Base-by-base conservation (phyloP, 2,888 invertebrate species). In the Dorcus hopei region DNA sequence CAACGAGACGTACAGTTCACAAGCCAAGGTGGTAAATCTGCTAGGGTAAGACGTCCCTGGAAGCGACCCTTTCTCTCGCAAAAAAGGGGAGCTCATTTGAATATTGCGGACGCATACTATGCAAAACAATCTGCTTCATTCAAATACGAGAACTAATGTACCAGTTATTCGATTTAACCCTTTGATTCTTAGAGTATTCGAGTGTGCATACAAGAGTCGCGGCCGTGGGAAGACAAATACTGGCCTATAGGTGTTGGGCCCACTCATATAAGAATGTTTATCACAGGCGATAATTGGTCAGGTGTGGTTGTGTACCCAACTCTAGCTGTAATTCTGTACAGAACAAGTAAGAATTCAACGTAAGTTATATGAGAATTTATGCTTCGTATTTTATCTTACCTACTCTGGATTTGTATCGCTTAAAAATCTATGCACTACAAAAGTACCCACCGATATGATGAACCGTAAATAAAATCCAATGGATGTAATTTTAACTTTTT, bases 231-330 rank as follows among this genome's bases (percentile, higher is more conserved):
- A 69, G 68, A 59, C 62, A 68, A 67, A 68, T 66, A 68, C 55
- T 57, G 56, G 52, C 60, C 61, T 47, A 45, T 38, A 61, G 53
- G 56, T 59, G 58, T 58, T 61, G 60, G 58, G 63, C 68, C 67
- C 70, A 67, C 67, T 68, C 66, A 59, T 59, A 52, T 57, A 58
- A 57, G 64, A 70, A 70, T 70, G 68, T 68, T 70, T 58, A 70
- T 69, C 70, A 68, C 63, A 67, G 62, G 68, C 66, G 70, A 70
- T 71, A 70, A 71, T 70, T 71, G 71, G 68, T 69, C 71, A 71
- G 71, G 71, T 71, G 70, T 69, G 70, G 70, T 59, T 66, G 58
- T 63, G 57, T 59, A 59, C 63, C 56, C 42, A 57, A 54, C 42
- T 53, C 43, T 53, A 9, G 45, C 57, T 53, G 51, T 45, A 52